Conservation (phyloP, 2,113 vertebrate species). For the Ctenomys sociabilis region DNA sequence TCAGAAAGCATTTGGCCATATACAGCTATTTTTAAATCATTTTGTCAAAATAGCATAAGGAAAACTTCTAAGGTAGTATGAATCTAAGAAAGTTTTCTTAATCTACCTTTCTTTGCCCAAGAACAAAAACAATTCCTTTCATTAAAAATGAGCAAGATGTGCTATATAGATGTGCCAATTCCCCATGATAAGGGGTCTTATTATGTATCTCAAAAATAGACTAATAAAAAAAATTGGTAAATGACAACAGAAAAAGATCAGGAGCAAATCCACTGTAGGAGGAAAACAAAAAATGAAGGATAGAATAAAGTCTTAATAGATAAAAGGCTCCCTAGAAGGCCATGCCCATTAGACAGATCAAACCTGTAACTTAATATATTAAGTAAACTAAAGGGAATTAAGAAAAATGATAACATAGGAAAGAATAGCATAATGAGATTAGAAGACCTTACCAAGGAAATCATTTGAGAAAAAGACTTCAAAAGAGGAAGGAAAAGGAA, state of each 20-base stretch:
- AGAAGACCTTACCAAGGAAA: constrained; percentile 35
- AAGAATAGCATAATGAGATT: background rate
- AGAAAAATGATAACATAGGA: constrained; percentile 9
- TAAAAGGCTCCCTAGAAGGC: background rate
- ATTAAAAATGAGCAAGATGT: constrained; percentile 27
- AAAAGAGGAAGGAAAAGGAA: constrained; percentile 40
- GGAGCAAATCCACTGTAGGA: constrained; percentile 1
- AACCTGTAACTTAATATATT: background rate
- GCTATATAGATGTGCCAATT: background rate
- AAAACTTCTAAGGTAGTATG: background rate
- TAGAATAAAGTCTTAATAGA: background rate
- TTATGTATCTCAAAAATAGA: background rate
- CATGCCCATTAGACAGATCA: background rate
- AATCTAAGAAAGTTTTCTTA: background rate
- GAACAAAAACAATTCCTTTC: background rate
- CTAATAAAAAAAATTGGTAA: background rate
- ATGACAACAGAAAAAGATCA: background rate
- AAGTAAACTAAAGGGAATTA: constrained; percentile 51
- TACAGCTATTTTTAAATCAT: background rate
- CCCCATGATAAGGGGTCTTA: background rate
- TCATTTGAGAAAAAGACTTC: constrained; percentile 27
- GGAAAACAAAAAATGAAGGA: constrained; percentile 44
- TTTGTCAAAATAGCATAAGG: constrained; percentile 6
- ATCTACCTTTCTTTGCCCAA: constrained; percentile 12
- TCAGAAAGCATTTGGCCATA: background rate